Evolutionary conservation across 2,888 invertebrate species (phyloP).

Genomic region (Acholoe squamosa): DNA sequence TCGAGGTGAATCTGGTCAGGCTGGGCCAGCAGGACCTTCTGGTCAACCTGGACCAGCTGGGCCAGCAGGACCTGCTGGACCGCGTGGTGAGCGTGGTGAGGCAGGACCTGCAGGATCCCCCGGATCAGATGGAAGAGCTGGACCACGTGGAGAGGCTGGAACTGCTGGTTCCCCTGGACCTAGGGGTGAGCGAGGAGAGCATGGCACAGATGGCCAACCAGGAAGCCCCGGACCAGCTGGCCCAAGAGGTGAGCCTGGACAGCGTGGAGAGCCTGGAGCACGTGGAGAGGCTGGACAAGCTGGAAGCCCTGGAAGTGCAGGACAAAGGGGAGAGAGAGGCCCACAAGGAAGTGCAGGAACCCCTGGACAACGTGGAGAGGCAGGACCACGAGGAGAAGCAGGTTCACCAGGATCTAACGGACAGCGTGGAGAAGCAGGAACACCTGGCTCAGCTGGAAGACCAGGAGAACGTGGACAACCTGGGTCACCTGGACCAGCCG

Average conservation of each 20-base stretch:
- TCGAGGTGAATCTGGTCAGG: conserved; percentile 79
- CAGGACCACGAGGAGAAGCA: not conserved
- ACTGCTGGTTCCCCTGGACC: not conserved
- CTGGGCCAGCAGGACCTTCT: conserved; percentile 61
- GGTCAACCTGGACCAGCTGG: conserved; percentile 7
- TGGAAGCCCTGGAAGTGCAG: not conserved
- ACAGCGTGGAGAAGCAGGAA: conserved; percentile 34
- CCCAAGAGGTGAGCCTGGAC: conserved; percentile 70
- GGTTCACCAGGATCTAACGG: not conserved
- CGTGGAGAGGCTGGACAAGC: conserved; percentile 56
- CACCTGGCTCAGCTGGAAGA: conserved; percentile 54
- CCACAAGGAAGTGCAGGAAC: conserved; percentile 50
- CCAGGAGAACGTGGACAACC: conserved; percentile 59
- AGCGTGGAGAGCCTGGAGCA: not conserved
- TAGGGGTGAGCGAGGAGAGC: not conserved
- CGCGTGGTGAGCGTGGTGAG: conserved; percentile 28
- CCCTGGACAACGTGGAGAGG: not conserved
- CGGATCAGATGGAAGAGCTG: conserved; percentile 69
- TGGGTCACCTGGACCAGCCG: conserved; percentile 66
- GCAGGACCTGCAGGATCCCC: conserved; percentile 54
- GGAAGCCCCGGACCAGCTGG: not conserved
- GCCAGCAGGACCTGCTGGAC: conserved; percentile 23
- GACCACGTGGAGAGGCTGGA: conserved; percentile 63
- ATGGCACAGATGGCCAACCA: not conserved
- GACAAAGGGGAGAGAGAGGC: conserved; percentile 63